Evolutionary conservation across 1,140 invertebrate species (phyloP), one percentile per base, ranked within the genome.

Genomic region (Papilio dardanus): DNA sequence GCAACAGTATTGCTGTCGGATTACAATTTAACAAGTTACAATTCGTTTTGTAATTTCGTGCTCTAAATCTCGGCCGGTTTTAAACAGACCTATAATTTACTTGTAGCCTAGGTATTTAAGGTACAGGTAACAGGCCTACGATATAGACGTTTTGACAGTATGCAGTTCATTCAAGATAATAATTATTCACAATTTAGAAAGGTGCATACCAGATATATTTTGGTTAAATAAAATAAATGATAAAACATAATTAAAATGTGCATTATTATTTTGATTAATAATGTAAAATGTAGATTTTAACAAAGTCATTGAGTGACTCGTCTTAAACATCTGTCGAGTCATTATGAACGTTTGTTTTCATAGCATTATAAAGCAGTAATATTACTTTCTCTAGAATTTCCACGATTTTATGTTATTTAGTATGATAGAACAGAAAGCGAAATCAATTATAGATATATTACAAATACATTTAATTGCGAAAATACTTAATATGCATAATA

Each of bases 351-450:
- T 71, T 71, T 40, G 37, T 68, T 71, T 71, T 71, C 37, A 71
- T 42, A 2, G 8, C 68, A 71, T 71, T 71, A 71, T 46, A 30
- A 37, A 28, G 24, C 68, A 71, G 21, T 46, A 46, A 46, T 46
- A 42, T 46, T 30, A 71, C 68, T 71, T 71, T 71, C 68, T 28
- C 37, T 71, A 24, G 40, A 71, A 71, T 42, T 40, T 71, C 19
- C 33, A 40, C 35, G 54, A 28, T 8, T 21, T 40, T 10, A 67
- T 33, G 14, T 12, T 37, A 37, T 40, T 19, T 68, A 24, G 7
- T 24, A 37, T 40, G 65, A 67, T 33, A 33, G 16, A 68, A 37
- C 66, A 21, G 24, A 68, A 68, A 68, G 66, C 31, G 33, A 35
- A 37, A 68, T 19, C 33, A 68, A 37, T n/a, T n/a, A n/a, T n/a